These are phyloP conservation scores for Mus spretus DNA, from an alignment of 2,797 vertebrate genomes.

Conservation along the genomic window DNA sequence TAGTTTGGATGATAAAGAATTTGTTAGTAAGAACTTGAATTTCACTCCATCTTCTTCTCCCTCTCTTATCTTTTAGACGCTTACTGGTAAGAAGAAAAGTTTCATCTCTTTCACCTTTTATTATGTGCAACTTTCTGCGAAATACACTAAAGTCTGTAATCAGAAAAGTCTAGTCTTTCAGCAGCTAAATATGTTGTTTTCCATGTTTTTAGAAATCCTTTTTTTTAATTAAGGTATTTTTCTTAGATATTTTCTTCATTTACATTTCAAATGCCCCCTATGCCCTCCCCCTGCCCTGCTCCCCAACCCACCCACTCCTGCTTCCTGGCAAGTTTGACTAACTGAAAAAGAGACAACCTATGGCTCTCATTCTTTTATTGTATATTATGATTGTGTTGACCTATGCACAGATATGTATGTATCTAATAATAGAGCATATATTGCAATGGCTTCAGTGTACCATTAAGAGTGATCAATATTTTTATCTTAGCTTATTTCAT, in stretches of 20 bases:
- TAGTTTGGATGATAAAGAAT: not conserved
- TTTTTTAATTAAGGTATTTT: too few species aligned
- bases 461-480: constrained; percentile 36
- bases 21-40: constrained; percentile 8
- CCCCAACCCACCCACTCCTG: too few species aligned
- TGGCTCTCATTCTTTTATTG: not conserved
- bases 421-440: not conserved
- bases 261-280: too few species aligned
- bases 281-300: too few species aligned
- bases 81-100: not conserved
- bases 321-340: not conserved
- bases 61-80: not conserved
- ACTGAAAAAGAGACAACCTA: not conserved
- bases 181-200: not conserved
- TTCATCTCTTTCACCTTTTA: not conserved
- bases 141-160: not conserved
- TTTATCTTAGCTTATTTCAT: constrained; percentile 41
- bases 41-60: not conserved
- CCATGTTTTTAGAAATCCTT: not conserved
- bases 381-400: not conserved
- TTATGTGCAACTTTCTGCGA: not conserved
- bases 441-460: not conserved
- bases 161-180: not conserved
- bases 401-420: not conserved
- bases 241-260: too few species aligned